phyloP scores from a whole-genome alignment of 2,113 vertebrate genomes.

The Platycercus adscitus region DNA sequence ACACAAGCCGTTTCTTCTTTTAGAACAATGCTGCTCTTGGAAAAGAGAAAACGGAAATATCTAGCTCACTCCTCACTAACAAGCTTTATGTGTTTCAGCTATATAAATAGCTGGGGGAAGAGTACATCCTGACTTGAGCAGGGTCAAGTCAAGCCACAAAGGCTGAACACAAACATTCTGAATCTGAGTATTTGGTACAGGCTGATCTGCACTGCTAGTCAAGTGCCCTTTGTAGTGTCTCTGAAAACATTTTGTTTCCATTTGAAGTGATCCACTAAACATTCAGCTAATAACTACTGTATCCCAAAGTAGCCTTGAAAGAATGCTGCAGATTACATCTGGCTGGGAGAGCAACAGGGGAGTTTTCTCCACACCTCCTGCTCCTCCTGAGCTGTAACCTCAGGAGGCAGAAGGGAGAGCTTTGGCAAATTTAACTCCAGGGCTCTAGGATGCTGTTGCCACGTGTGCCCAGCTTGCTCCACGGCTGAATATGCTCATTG shows the following conservation, averaged over 20 bases:
- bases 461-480: background rate
- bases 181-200: background rate
- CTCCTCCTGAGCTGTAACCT: background rate
- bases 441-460: background rate
- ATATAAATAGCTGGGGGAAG: conserved; percentile 23
- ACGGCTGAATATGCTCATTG: accelerated
- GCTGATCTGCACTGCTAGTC: background rate
- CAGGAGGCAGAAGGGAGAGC: background rate
- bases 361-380: background rate
- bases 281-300: background rate
- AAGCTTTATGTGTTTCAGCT: conserved; percentile 33
- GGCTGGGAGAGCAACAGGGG: background rate
- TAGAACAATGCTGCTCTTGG: conserved; percentile 35
- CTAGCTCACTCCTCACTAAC: background rate
- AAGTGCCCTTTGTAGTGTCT: background rate
- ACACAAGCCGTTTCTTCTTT: conserved; percentile 27
- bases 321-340: background rate
- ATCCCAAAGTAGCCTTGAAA: background rate
- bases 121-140: background rate
- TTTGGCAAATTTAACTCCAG: background rate
- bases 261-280: background rate
- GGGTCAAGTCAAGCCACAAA: background rate
- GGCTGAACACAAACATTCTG: background rate
- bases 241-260: background rate
- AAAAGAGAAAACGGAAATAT: conserved; percentile 36